Evolutionary conservation across 2,113 vertebrate genomes (phyloP), one percentile per base, ranked within the genome.

Genomic region (Pycnonotus jocosus): DNA sequence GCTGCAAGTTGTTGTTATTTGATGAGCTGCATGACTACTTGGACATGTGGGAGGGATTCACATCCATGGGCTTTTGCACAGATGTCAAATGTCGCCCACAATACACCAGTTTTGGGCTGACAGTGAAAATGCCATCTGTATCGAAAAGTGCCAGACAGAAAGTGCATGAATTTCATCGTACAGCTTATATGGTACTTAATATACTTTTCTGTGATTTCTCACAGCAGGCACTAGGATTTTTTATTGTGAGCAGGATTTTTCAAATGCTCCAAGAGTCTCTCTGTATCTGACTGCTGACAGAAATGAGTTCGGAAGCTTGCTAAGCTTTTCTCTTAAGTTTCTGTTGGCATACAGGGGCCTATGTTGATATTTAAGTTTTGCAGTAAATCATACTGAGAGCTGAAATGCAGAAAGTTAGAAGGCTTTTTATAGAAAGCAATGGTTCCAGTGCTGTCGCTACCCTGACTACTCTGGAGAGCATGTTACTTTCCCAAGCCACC

Each of bases 11-110:
- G 62, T 45, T 88, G 35, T 64, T 95, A 62, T 12, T 77, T 81
- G 71, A 54, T 83, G 65, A 88, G 44, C 28, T 83, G 53, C 56
- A 12, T 60, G 74, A 74, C 24, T 84, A 45, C 68, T 79, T 84
- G 73, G 65, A 56, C 2, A 0, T 3, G 13, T 90, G 71, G 66
- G 87, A 85, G 35, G 66, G 45, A 66, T 92, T 88, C 54, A 58
- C 71, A 56, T 93, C 58, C 54, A 37, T 40, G 60, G 68, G 88
- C 68, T 94, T 95, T 88, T 86, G 51, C 60, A 60, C 85, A 88
- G 85, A 89, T 86, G 90, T 96, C 87, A 94, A 15, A 78, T 88
- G 79, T 96, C 8, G 3, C 79, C 82, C 38, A 37, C 60, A 90
- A 7, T 35, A 73, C 35, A 47, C 58, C 51, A 70, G 2, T 88